Percentiles rank a stretch among this genome's conserved stretches.
phyloP scores from a whole-genome alignment of 2,888 invertebrate genomes.

The Pollenia amentaria region DNA sequence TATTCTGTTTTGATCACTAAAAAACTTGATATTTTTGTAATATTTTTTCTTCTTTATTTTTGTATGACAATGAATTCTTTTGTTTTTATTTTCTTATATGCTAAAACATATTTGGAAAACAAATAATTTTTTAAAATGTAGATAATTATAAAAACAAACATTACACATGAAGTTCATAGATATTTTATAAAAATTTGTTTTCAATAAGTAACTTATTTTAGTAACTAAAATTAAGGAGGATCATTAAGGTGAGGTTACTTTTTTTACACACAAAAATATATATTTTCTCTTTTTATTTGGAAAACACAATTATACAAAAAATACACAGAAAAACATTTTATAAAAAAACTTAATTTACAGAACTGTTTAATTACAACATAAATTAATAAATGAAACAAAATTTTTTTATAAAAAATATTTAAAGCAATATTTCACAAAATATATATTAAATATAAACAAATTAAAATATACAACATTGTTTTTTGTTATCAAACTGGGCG shows the following conservation, averaged over 20 bases:
- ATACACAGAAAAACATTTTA: constrained; percentile 12
- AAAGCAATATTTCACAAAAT: not conserved
- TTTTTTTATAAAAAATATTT: not conserved
- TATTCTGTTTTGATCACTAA: not conserved
- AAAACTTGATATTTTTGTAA: constrained; percentile 36
- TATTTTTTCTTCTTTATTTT: constrained; percentile 65
- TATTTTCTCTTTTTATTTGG: constrained; percentile 2
- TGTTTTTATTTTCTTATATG: constrained; percentile 54
- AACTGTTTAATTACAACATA: constrained; percentile 33
- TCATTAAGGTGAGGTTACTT: constrained; percentile 9
- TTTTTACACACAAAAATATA: constrained; percentile 4
- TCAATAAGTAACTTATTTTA: constrained; percentile 44
- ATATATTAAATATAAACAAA: constrained; percentile 35
- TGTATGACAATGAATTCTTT: constrained; percentile 62
- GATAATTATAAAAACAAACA: constrained; percentile 45
- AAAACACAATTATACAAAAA: constrained; percentile 29
- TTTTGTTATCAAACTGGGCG: constrained; percentile 5
- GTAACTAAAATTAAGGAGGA: constrained; percentile 44
- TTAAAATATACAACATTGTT: constrained; percentile 33
- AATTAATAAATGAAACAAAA: constrained; percentile 46
- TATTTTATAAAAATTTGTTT: not conserved
- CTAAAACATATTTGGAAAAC: constrained; percentile 72
- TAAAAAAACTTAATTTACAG: constrained; percentile 11
- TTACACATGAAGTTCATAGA: constrained; percentile 57
- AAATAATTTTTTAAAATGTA: constrained; percentile 42